Evolutionary conservation across 1,140 invertebrate genomes (phyloP).

Genomic region (Tetramorium simillimum): DNA sequence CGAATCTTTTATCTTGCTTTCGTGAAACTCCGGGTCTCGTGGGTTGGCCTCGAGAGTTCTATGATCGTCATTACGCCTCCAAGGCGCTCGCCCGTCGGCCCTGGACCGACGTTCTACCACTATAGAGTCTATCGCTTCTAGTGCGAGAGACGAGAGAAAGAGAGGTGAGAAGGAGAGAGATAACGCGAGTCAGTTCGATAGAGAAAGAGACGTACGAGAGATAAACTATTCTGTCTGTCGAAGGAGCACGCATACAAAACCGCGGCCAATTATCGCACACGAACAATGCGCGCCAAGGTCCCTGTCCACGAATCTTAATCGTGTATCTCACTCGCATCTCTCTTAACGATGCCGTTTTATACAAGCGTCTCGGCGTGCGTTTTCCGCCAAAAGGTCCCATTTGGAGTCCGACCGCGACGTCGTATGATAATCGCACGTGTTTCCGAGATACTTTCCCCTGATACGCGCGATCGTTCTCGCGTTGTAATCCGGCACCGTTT

Average conservation of each 20-base stretch:
- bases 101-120: constrained; percentile 69
- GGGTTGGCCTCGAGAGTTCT: constrained; percentile 75
- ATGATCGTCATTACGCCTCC: constrained; percentile 78
- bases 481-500: background rate
- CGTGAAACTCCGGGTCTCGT: constrained; percentile 68
- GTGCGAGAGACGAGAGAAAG: constrained; percentile 17
- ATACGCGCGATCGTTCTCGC: constrained; percentile 10
- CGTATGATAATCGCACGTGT: constrained; percentile 24
- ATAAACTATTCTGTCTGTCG: constrained; percentile 62
- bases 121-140: constrained; percentile 51
- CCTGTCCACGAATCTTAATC: constrained; percentile 68
- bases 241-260: constrained; percentile 52
- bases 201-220: constrained; percentile 54
- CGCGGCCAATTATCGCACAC: constrained; percentile 68
- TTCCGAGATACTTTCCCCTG: constrained; percentile 43
- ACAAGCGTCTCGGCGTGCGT: background rate
- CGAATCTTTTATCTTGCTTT: constrained; percentile 61
- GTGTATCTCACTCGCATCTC: constrained; percentile 45
- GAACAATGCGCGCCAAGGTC: constrained; percentile 69
- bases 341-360: constrained; percentile 28
- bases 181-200: constrained; percentile 18
- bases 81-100: constrained; percentile 77
- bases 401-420: background rate
- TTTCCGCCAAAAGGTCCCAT: background rate
- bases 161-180: constrained; percentile 33